Base-by-base conservation (phyloP, 2,113 vertebrate genomes). In the Dipodomys merriami region DNA sequence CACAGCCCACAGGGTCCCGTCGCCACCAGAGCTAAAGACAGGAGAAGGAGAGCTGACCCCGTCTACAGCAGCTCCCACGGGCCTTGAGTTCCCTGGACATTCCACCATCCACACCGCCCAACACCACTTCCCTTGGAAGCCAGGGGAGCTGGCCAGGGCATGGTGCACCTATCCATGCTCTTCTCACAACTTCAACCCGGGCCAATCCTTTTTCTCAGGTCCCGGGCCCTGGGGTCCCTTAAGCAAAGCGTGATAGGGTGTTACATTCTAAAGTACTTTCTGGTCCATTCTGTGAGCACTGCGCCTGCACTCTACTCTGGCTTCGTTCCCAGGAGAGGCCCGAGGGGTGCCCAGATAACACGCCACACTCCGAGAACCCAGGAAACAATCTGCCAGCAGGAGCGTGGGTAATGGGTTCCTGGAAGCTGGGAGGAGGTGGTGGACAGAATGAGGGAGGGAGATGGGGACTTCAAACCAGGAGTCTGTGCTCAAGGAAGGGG, bases 91-190 rank as follows among this genome's bases (percentile, higher is more conserved):
- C 57, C 60, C 72, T 0, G 1, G 64, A 25, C 19, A 3, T 7
- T 2, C 20, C 22, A 67, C 10, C 9, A 15, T 65, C 46, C 10
- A 16, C 16, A 4, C 18, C 11, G 15, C 29, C 57, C 5, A 25
- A 9, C 20, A 11, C 29, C 13, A 5, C 23, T 33, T 27, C 29
- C 35, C 46, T 53, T 1, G 46, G 62, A n/a, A 30, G 5, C 44
- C 53, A 16, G 19, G 49, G 80, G 35, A 39, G 15, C 60, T 20
- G 62, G 13, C 69, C 10, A 7, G 16, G 12, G 20, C 18, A 2
- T 1, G 10, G 1, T 0, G 1, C 2, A 22, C 4, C 11, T 64
- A 23, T 72, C 1, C 0, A 22, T 2, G 2, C 30, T 30, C 13
- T 27, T 0, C 69, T 10, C 9, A 0, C 16, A 35, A 20, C 16